A percentile compares a stretch with the other conserved stretches of the same genome.
These are phyloP conservation scores for Gavia stellata DNA, from an alignment of 2,113 vertebrate genomes.

Conservation along the genomic window DNA sequence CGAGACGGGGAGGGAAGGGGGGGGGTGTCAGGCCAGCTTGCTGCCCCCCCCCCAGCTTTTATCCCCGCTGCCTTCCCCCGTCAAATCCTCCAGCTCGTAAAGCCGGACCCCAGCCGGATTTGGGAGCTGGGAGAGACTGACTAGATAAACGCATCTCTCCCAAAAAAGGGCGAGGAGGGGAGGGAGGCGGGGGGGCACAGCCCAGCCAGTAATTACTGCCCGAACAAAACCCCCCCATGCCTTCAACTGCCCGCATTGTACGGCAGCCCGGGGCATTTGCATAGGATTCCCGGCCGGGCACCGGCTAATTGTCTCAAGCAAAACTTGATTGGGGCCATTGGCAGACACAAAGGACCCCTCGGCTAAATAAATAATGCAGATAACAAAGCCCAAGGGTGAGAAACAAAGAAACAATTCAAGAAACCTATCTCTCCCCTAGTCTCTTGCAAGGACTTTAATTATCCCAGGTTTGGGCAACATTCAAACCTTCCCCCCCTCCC, in stretches of 20 bases:
- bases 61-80: conserved; percentile 46
- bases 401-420: conserved; percentile 87
- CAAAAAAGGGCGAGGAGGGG: neutral
- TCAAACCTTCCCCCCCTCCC: conserved; percentile 63
- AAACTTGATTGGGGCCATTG: conserved; percentile 95
- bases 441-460: conserved; percentile 74
- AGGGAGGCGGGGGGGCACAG: neutral
- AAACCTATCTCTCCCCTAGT: conserved; percentile 79
- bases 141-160: conserved; percentile 73
- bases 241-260: conserved; percentile 82
- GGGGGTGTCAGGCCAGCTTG: conserved; percentile 3
- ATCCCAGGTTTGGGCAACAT: conserved; percentile 77
- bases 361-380: conserved; percentile 94
- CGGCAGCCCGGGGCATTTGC: conserved; percentile 81
- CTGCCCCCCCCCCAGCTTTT: neutral
- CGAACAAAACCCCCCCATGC: conserved; percentile 60
- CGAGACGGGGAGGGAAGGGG: neutral
- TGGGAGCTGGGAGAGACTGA: conserved; percentile 68
- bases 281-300: conserved; percentile 83
- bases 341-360: conserved; percentile 94
- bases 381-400: conserved; percentile 87
- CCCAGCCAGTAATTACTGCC: conserved; percentile 76
- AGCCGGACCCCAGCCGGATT: conserved; percentile 68
- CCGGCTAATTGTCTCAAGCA: conserved; percentile 89
- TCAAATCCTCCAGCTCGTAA: conserved; percentile 68